Evolutionary conservation across 2,888 invertebrate genomes (phyloP), one percentile per base, ranked within the genome.

Genomic region (Papilio gigon): DNA sequence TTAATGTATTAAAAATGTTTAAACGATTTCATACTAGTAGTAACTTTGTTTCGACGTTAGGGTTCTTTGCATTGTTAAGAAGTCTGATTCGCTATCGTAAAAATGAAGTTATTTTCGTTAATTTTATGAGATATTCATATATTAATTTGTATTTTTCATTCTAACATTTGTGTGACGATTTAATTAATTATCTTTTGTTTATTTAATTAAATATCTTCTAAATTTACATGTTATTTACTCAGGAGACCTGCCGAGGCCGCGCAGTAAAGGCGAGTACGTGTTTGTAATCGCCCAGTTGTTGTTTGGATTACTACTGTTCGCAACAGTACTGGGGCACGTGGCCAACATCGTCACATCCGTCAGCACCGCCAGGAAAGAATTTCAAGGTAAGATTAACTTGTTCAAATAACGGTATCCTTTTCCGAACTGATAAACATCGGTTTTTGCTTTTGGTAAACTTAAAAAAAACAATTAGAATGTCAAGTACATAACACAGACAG

Each of bases 341-440:
- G 98, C 98, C 77, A 99, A 98, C 91, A 99, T 99, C 86, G 99
- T 99, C 80, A 98, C 98, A 72, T 98, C 98, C 69, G 98, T 99
- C 83, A 98, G 98, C 88, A 97, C 98, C 12, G 98, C 98, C 68
- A 94, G 98, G 80, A 99, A 99, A 91, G 99, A 99, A 87, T 99
- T 99, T 91, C 99, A 99, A 95, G 98, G 99, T 98, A 92, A 80
- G 78, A 70, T 9, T 30, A 20, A 20, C 22, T 40, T 42, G 9
- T 22, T 42, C 27, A 5, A 40, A 40, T 40, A 40, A 40, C 6
- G 14, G 14, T 61, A 42, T 33, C 17, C 14, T 14, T 37, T 61
- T 61, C n/a, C n/a, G n/a, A n/a, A n/a, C n/a, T n/a, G n/a, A n/a
- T n/a, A n/a, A n/a, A n/a, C n/a, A n/a, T n/a, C n/a, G n/a, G n/a